A percentile compares a stretch with the other conserved stretches of the same genome.
Conservation (phyloP, 2,797 vertebrate genomes). For the Argentina silus region DNA sequence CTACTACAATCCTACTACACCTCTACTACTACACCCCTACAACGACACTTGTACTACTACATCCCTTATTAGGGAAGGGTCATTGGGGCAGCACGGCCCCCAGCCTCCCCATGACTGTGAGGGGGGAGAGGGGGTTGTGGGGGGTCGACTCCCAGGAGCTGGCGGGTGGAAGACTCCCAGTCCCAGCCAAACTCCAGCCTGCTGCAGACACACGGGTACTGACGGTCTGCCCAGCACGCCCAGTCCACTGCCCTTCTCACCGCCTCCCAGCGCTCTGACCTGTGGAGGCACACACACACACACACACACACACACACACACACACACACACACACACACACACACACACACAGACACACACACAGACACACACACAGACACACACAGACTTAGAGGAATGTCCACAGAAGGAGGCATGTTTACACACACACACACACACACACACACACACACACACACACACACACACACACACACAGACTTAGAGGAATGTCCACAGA, state of each 20-base stretch:
- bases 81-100: not conserved
- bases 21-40: not conserved
- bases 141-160: conserved; percentile 73
- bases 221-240: conserved; percentile 77
- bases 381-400: no score
- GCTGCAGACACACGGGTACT: conserved; percentile 82
- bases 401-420: no score
- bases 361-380: not conserved
- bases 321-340: not conserved
- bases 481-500: no score
- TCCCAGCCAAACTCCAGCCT: conserved; percentile 83
- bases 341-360: not conserved
- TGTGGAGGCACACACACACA: conserved; percentile 30
- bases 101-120: conserved; percentile 15
- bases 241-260: conserved; percentile 79
- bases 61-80: not conserved
- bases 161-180: conserved; percentile 83
- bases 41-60: not conserved
- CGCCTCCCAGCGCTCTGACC: conserved; percentile 58
- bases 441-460: not conserved
- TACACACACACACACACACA: not conserved
- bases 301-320: not conserved
- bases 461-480: no score
- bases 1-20: no score
- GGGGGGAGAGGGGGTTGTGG: conserved; percentile 50